A percentile compares a stretch with the other conserved stretches of the same genome.
Evolutionary conservation across 2,888 invertebrate species (phyloP).

Genomic region (Sarcophaga carnaria): DNA sequence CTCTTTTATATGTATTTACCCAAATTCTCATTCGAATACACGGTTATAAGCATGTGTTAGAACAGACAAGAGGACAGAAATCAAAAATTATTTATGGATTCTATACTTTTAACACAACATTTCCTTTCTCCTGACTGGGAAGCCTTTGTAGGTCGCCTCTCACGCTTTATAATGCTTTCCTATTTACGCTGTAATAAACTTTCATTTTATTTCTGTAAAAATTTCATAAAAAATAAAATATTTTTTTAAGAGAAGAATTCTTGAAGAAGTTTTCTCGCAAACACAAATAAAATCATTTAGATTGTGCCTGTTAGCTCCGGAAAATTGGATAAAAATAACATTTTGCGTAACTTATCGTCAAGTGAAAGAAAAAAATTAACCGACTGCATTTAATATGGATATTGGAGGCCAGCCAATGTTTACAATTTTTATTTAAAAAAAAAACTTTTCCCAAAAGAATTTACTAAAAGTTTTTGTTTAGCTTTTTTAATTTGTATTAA

Average conservation of each 20-base stretch:
- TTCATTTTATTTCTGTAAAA: background rate
- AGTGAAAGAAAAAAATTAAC: conserved; percentile 66
- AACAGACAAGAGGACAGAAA: conserved; percentile 7
- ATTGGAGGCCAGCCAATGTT: conserved; percentile 42
- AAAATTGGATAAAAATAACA: conserved; percentile 79
- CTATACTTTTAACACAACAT: conserved; percentile 1
- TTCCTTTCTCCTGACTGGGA: background rate
- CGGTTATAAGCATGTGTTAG: conserved; percentile 4
- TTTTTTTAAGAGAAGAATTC: conserved; percentile 19
- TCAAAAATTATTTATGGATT: conserved; percentile 50
- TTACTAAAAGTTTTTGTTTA: background rate
- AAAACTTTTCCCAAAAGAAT: background rate
- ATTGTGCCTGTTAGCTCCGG: conserved; percentile 73
- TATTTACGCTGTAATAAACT: conserved; percentile 2
- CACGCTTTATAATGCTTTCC: background rate
- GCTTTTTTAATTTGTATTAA: no score
- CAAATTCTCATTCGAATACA: conserved; percentile 27
- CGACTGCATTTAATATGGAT: conserved; percentile 43
- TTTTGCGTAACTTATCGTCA: conserved; percentile 78
- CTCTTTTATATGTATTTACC: conserved; percentile 30
- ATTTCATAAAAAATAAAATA: no score
- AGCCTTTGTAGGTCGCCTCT: background rate
- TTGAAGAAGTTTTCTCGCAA: background rate
- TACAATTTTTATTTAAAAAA: background rate
- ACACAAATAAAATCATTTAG: conserved; percentile 25